Conservation (phyloP, 2,113 vertebrate genomes). For the Gallinago paraguaiae region DNA sequence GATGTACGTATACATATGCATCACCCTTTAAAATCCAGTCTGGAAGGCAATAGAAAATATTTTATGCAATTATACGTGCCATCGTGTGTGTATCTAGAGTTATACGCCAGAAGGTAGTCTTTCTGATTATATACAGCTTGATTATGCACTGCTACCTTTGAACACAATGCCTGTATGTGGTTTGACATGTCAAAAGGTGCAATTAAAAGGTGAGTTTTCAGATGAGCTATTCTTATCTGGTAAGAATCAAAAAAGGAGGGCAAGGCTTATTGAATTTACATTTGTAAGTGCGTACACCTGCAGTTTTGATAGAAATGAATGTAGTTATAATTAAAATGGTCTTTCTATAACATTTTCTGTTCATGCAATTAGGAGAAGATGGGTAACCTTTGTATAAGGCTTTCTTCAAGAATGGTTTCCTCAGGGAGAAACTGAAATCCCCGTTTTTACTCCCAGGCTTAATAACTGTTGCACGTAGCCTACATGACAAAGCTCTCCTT, state of each 20-base stretch:
- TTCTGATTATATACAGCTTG: background rate
- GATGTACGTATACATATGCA: background rate
- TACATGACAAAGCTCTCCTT: background rate
- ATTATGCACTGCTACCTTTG: constrained; percentile 26
- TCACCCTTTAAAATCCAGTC: background rate
- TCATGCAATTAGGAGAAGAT: constrained; percentile 39
- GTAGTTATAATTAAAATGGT: constrained; percentile 58
- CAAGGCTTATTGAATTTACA: constrained; percentile 48
- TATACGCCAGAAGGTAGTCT: background rate
- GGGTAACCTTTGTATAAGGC: background rate
- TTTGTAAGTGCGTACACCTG: constrained; percentile 29
- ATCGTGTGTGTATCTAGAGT: background rate
- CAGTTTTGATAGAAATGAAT: constrained; percentile 39
- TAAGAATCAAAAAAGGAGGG: constrained; percentile 33
- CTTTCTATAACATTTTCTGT: constrained; percentile 29
- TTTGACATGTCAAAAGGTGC: constrained; percentile 38
- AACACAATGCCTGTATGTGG: background rate
- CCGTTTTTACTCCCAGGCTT: constrained; percentile 25
- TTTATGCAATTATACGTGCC: background rate
- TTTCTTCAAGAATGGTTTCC: constrained; percentile 31
- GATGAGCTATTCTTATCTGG: constrained; percentile 31
- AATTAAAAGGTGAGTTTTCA: constrained; percentile 58
- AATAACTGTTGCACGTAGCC: background rate
- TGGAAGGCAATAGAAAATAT: background rate
- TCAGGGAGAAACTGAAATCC: background rate